These are phyloP conservation scores for Zeuzera pyrina DNA, from an alignment of 2,888 invertebrate species.

Conservation along the genomic window DNA sequence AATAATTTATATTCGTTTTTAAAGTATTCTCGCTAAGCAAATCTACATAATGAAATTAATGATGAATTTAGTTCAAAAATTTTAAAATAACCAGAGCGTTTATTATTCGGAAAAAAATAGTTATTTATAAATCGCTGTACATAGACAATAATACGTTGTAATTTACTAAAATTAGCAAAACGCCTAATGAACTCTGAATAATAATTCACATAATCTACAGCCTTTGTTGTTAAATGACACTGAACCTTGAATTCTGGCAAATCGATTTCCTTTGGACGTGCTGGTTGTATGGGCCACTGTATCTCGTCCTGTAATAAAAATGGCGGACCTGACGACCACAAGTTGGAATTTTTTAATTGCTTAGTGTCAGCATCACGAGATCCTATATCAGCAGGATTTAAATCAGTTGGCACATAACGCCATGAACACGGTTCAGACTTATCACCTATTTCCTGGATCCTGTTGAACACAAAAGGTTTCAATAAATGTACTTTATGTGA, in stretches of 20 bases:
- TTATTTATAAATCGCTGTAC: neutral
- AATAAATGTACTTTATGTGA: neutral
- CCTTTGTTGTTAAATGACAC: neutral
- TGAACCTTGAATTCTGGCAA: neutral
- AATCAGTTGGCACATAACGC: neutral
- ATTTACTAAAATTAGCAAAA: neutral
- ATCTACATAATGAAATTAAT: neutral
- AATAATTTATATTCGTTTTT: neutral
- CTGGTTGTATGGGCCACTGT: neutral
- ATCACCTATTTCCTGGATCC: too few species aligned
- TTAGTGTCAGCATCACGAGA: neutral
- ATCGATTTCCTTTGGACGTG: neutral
- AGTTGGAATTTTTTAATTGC: neutral
- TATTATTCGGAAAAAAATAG: neutral
- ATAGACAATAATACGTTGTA: neutral
- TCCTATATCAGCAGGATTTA: neutral
- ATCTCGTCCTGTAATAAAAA: neutral
- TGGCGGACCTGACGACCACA: neutral
- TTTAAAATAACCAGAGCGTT: neutral
- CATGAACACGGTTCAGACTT: too few species aligned
- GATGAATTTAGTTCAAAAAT: neutral
- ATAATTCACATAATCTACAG: neutral
- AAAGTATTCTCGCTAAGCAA: neutral
- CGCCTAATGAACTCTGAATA: neutral
- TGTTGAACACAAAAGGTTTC: neutral